Base-by-base conservation (phyloP, 1,140 invertebrate genomes). In the Saxidomus purpurata region DNA sequence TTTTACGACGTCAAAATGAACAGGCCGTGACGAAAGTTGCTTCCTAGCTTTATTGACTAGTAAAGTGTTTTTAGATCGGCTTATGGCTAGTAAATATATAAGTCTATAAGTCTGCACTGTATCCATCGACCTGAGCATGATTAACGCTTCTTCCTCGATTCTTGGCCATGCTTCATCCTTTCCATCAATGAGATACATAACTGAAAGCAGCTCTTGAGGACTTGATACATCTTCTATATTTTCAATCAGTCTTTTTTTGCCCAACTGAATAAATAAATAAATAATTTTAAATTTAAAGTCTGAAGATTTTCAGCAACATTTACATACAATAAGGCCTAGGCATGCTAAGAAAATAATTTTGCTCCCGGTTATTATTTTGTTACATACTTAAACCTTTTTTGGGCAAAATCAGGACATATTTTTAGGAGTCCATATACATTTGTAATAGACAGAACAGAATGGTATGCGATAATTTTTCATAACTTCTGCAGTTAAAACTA, bases 51-150 rank as follows among this genome's bases (percentile, higher is more conserved):
- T 47, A 11, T 8, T 8, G 1, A 77, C 28, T 47, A 77, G 28
- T 8, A 8, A 0, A 4, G 4, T 2, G 28, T 77, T 52, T 25
- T 31, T 47, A 13, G 74, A 77, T 6, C 17, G 3, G 25, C 49
- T 77, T 52, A 49, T 6, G 2, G n/a, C 74, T 52, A 77, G 17
- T 2, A 77, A 9, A 52, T 77, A 47, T 31, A 77, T 13, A 1
- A 77, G 40, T 49, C 25, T 77, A 43, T 77, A 77, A 8, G 74
- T 77, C 74, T 77, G 40, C 1, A 49, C 19, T n/a, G 40, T 15
- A 25, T 77, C 74, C 74, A 77, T 77, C 1, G 74, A 28, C 22
- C 25, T 40, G 1, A 77, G 47, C 74, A 77, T 77, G 8, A 28
- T 15, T 4, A 17, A 77, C 1, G 47, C 40, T 49, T 77, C 74